Evolutionary conservation across 2,113 vertebrate genomes (phyloP).

Genomic region (Gymnocephalus cernua): DNA sequence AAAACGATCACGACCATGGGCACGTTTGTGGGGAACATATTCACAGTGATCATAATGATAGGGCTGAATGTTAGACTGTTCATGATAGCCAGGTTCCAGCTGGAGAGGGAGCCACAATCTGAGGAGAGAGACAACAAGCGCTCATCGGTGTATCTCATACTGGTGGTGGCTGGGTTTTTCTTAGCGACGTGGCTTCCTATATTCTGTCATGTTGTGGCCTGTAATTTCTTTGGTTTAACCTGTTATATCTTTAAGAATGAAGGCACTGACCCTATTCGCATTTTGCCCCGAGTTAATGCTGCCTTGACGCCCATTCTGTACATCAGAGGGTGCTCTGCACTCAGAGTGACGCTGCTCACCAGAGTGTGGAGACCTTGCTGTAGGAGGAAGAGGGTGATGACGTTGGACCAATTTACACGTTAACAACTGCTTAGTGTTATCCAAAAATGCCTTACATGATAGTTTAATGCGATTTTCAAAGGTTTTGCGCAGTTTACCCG

Average conservation of each 20-base stretch:
- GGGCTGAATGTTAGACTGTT: constrained; percentile 82
- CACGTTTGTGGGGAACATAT: constrained; percentile 77
- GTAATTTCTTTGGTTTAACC: constrained; percentile 62
- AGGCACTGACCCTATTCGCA: constrained; percentile 80
- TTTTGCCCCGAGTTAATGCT: constrained; percentile 82
- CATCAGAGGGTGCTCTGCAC: constrained; percentile 77
- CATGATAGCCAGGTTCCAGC: constrained; percentile 81
- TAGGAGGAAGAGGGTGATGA: constrained; percentile 43
- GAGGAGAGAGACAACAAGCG: constrained; percentile 81
- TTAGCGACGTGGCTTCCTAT: constrained; percentile 81
- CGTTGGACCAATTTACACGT: neutral
- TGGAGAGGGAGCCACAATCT: constrained; percentile 74
- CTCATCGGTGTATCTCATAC: constrained; percentile 80
- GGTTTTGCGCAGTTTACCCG: neutral
- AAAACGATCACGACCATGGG: constrained; percentile 72
- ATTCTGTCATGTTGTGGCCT: constrained; percentile 73
- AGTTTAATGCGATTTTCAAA: neutral
- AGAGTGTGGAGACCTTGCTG: constrained; percentile 74
- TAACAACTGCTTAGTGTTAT: neutral
- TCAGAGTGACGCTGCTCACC: constrained; percentile 70
- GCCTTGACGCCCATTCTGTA: constrained; percentile 82
- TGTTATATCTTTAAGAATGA: constrained; percentile 80
- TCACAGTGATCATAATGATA: constrained; percentile 82
- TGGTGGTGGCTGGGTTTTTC: constrained; percentile 82
- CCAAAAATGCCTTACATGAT: neutral